phyloP scores from a whole-genome alignment of 2,888 invertebrate genomes.

The Dione juno region DNA sequence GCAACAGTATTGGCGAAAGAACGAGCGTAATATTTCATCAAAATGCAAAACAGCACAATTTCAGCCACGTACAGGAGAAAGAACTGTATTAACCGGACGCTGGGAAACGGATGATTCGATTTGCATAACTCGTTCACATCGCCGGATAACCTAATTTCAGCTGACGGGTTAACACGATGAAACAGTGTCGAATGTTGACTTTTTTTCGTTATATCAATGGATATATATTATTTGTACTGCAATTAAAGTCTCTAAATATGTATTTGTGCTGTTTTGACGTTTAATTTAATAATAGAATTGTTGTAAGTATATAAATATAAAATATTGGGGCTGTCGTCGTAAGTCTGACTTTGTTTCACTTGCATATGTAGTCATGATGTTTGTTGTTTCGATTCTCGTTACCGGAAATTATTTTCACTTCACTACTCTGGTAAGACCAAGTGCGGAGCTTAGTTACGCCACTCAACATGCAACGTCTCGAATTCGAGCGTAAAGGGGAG shows the following conservation, averaged over 20 bases:
- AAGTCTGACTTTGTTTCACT: no score
- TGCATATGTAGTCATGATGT: no score
- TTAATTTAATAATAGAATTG: neutral
- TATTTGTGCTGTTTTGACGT: neutral
- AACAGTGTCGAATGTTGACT: conserved; percentile 41
- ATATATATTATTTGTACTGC: neutral
- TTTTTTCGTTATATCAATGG: conserved; percentile 30
- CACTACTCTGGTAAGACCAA: no score
- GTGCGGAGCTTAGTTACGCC: no score
- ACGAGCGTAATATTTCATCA: conserved; percentile 68
- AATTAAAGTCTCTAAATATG: neutral
- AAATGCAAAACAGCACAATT: conserved; percentile 79
- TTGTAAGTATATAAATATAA: no score
- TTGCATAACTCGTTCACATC: conserved; percentile 79
- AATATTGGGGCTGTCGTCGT: no score
- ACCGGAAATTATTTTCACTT: no score
- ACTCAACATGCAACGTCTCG: no score
- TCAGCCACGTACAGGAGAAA: conserved; percentile 63
- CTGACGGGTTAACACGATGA: conserved; percentile 65
- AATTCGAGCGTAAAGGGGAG: no score
- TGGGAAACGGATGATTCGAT: conserved; percentile 78
- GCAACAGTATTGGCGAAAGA: conserved; percentile 46
- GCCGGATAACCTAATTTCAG: conserved; percentile 71
- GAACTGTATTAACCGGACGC: conserved; percentile 78
- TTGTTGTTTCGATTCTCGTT: no score